Conservation (phyloP, 1,140 invertebrate species). For the Neodiprion lecontei region DNA sequence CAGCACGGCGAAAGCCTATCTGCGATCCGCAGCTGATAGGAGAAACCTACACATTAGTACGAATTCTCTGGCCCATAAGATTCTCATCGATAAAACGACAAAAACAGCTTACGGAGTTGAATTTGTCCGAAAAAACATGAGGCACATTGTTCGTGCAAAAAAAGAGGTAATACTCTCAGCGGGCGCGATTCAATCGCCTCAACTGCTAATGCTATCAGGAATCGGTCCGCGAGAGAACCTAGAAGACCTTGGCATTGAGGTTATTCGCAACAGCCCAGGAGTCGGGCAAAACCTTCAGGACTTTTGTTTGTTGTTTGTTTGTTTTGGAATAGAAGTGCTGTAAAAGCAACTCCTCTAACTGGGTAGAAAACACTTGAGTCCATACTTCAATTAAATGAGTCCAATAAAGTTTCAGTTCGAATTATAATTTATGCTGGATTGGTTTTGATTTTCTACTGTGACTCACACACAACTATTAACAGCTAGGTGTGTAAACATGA, state of each 20-base stretch:
- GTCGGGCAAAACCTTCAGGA: constrained; percentile 85
- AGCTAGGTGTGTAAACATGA: too few relatives aligned
- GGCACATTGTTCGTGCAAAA: constrained; percentile 52
- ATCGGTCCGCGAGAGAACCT: constrained; percentile 65
- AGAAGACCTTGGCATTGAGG: constrained; percentile 56
- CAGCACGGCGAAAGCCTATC: constrained; percentile 74
- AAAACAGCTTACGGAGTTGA: constrained; percentile 72
- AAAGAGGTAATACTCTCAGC: constrained; percentile 68
- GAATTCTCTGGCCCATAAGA: constrained; percentile 70
- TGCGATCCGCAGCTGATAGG: constrained; percentile 67
- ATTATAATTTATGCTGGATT: too few relatives aligned
- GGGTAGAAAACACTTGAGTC: too few relatives aligned
- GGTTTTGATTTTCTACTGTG: too few relatives aligned
- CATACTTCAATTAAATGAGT: too few relatives aligned
- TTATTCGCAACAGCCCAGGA: constrained; percentile 71
- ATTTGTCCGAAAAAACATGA: constrained; percentile 65
- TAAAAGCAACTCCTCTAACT: too few relatives aligned
- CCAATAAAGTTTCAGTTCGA: too few relatives aligned
- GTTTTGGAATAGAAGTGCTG: too few relatives aligned
- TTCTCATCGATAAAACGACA: constrained; percentile 69
- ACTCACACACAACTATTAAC: too few relatives aligned
- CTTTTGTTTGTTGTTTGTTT: background rate
- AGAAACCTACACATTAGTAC: constrained; percentile 76
- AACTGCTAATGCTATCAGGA: constrained; percentile 69
- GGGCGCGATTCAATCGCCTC: constrained; percentile 66